Evolutionary conservation across 2,888 invertebrate genomes (phyloP), one percentile per base, ranked within the genome.

Genomic region (Drosophila meridionalis): DNA sequence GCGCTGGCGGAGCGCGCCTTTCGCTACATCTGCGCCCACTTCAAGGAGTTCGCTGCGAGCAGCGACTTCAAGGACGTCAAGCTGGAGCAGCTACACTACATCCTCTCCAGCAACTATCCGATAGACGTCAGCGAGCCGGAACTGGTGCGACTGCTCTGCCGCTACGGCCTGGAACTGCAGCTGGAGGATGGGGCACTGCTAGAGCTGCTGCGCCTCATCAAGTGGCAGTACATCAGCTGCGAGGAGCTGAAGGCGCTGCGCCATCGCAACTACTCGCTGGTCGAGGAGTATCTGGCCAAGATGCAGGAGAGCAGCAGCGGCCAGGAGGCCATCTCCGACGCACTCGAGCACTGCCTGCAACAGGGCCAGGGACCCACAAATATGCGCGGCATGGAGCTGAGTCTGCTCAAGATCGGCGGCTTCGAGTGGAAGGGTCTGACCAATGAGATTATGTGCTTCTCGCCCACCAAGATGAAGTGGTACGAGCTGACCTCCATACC

Each of bases 391-490:
- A 96, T 96, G 95, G 95, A 95, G 87, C 92, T 95, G 82, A 95
- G 95, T 1, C 92, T 96, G 32, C 94, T 96, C 20, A 95, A 95
- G 92, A 94, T 96, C 45, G 96, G 96, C 1, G 96, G 96, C 2
- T 96, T 96, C 90, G 95, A 95, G 50, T 94, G 94, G 52, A 94
- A 94, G 76, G 95, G 96, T 6, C 94, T 96, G 67, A 95, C 95
- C 30, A 96, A 96, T 90, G 95, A 95, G 90, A 95, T 96, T 32
- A 95, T 95, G 47, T 96, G 95, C 90, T 95, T 94, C 78, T 93
- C 95, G 68, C 94, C 94, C 0, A 94, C 94, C 55, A 93, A 94
- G 64, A 94, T 94, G 9, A 94, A 94, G 87, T 96, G 96, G 95
- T 94, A 95, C 78, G 94, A 94, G 78, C 91, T 96, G 36, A 96